Percentiles rank a stretch among this genome's conserved stretches.
Conservation (phyloP, 2,113 vertebrate genomes). For the Rynchops niger region DNA sequence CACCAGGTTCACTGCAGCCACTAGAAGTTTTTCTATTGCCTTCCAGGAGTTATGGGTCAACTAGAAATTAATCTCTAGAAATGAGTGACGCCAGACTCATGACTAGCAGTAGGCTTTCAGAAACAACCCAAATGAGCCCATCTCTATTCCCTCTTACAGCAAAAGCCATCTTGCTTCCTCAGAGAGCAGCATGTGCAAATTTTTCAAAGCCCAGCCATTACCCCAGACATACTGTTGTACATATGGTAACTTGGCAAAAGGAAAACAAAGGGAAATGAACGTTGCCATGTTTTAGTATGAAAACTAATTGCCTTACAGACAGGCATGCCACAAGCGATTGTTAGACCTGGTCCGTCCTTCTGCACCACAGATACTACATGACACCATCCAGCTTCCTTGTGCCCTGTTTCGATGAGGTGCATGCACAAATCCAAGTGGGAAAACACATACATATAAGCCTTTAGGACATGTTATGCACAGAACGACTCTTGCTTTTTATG, state of each 20-base stretch:
- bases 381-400: not conserved
- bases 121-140: not conserved
- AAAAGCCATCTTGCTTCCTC: not conserved
- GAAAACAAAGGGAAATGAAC: constrained; percentile 33
- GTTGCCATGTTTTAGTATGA: constrained; percentile 16
- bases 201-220: not conserved
- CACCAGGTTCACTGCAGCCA: not conserved
- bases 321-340: not conserved
- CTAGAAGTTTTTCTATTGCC: not conserved
- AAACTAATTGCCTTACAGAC: constrained; percentile 1
- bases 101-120: not conserved
- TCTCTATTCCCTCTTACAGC: not conserved
- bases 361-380: not conserved
- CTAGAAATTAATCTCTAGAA: not conserved
- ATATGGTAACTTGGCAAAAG: constrained; percentile 34
- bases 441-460: constrained; percentile 43
- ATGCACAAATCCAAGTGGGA: constrained; percentile 48
- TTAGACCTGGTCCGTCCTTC: not conserved
- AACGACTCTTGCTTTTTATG: constrained; percentile 40
- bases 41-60: not conserved
- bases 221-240: not conserved
- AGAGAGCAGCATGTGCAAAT: not conserved
- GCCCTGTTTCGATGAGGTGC: constrained; percentile 40
- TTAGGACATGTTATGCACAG: not conserved
- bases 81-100: not conserved